Evolutionary conservation across 2,113 vertebrate genomes (phyloP).

Genomic region (Argyrosomus japonicus): DNA sequence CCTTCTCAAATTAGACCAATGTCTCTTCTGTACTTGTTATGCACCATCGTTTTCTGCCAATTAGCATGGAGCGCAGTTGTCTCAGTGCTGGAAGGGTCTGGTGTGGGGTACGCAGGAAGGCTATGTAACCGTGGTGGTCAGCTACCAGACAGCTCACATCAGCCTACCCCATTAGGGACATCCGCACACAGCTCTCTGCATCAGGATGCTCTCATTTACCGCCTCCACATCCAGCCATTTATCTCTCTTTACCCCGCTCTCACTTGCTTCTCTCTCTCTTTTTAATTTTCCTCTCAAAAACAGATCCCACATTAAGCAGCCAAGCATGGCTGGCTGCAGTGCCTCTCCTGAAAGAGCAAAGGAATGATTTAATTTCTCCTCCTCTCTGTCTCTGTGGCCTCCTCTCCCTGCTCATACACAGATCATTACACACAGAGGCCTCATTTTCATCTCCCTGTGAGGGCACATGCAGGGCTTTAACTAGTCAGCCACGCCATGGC

Average conservation of each 20-base stretch:
- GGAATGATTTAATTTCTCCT: slow-evolving; percentile 82
- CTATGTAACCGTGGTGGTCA: slow-evolving; percentile 66
- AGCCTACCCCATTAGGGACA: slow-evolving; percentile 76
- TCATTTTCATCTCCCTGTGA: slow-evolving; percentile 83
- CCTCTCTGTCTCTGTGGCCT: slow-evolving; percentile 75
- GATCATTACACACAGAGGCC: slow-evolving; percentile 85
- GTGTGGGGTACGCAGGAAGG: slow-evolving; percentile 58
- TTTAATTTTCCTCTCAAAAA: slow-evolving; percentile 83
- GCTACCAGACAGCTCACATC: slow-evolving; percentile 72
- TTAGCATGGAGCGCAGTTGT: slow-evolving; percentile 64
- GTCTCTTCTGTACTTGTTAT: slow-evolving; percentile 70
- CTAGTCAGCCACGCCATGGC: slow-evolving; percentile 75
- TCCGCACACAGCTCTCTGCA: slow-evolving; percentile 73
- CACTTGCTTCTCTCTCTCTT: slow-evolving; percentile 64
- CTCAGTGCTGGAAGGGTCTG: slow-evolving; percentile 56
- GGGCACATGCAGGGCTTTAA: slow-evolving; percentile 79
- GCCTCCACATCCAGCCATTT: slow-evolving; percentile 77
- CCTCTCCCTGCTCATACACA: slow-evolving; percentile 81
- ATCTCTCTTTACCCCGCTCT: slow-evolving; percentile 70
- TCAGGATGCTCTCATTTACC: slow-evolving; percentile 82
- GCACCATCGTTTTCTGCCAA: slow-evolving; percentile 72
- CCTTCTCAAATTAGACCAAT: slow-evolving; percentile 70
- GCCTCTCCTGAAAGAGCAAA: slow-evolving; percentile 76
- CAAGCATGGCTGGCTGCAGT: slow-evolving; percentile 72
- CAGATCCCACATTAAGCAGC: slow-evolving; percentile 79